Evolutionary conservation across 2,888 invertebrate genomes (phyloP).

Genomic region (Ctena decussata): DNA sequence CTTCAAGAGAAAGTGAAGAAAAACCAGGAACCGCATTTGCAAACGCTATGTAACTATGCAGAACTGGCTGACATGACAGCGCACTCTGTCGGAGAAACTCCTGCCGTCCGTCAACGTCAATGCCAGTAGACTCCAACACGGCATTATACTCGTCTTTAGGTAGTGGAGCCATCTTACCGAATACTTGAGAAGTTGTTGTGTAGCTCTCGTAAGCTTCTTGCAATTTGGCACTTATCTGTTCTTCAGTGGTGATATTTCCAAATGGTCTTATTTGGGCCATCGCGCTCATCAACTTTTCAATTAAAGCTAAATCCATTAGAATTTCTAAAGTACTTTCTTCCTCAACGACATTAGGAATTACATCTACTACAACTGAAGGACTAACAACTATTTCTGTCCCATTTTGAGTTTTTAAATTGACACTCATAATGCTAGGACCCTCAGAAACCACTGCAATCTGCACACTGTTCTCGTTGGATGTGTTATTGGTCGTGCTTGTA

Average conservation of each 20-base stretch:
- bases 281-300: slow-evolving; percentile 51
- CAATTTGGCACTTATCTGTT: slow-evolving; percentile 52
- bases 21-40: slow-evolving; percentile 65
- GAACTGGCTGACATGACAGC: slow-evolving; percentile 64
- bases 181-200: slow-evolving; percentile 54
- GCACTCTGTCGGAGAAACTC: slow-evolving; percentile 65
- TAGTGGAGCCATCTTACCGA: slow-evolving; percentile 64
- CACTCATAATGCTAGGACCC: too few species aligned
- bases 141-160: slow-evolving; percentile 64
- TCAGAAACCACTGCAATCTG: not conserved
- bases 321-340: not conserved
- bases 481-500: not conserved
- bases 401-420: not conserved
- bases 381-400: not conserved
- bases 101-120: slow-evolving; percentile 65
- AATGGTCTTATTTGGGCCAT: slow-evolving; percentile 62
- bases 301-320: slow-evolving; percentile 17
- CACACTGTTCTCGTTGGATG: not conserved
- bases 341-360: not conserved
- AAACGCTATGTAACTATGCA: slow-evolving; percentile 65
- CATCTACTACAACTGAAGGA: not conserved
- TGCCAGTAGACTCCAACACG: slow-evolving; percentile 61
- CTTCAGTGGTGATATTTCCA: slow-evolving; percentile 61
- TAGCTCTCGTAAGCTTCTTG: slow-evolving; percentile 61
- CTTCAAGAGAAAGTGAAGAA: slow-evolving; percentile 59